Base-by-base conservation (phyloP, 2,888 invertebrate genomes). In the Acleris laterana region DNA sequence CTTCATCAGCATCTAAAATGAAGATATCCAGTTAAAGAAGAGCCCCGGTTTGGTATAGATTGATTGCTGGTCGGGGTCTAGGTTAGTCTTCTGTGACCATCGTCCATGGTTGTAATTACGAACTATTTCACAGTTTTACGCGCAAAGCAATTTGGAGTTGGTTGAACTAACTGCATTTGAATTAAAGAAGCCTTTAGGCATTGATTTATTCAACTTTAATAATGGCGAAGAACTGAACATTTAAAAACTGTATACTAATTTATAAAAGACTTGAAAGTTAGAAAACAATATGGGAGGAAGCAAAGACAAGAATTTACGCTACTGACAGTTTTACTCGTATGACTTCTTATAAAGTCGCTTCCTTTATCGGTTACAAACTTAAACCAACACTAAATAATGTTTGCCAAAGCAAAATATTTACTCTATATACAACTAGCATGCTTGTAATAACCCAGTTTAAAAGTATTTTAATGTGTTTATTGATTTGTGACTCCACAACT, bases 101-200 rank as follows among this genome's bases (percentile, higher is more conserved):
- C 49, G 57, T 48, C 51, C 57, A 52, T 52, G 50, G 57, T 42
- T 62, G 51, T 62, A 66, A 66, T 66, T 66, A 57, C 17, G n/a
- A 46, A 51, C 62, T 62, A 57, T 62, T 66, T 66, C 66, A 62
- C 56, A 66, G 62, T 28, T 66, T 66, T 66, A 66, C 66, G 61
- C 56, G 19, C 51, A 20, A 44, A 51, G 46, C 46, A 62, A 61
- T 48, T 50, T 25, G 20, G 32, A 22, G 61, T 56, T 57, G 48
- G 51, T 57, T 62, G 61, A 57, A 57, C 56, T 46, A 17, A 6
- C 17, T n/a, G 7, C 7, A 38, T 38, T 13, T 38, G 13, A 38
- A 38, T 38, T 38, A 38, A 32, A 38, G 13, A 13, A 13, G 32
- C 32, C 32, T 32, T 32, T 38, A 13, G 38, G 5, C 38, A 38